These are phyloP conservation scores for Sebastes elongatus DNA, from an alignment of 2,797 vertebrate species.

Conservation along the genomic window DNA sequence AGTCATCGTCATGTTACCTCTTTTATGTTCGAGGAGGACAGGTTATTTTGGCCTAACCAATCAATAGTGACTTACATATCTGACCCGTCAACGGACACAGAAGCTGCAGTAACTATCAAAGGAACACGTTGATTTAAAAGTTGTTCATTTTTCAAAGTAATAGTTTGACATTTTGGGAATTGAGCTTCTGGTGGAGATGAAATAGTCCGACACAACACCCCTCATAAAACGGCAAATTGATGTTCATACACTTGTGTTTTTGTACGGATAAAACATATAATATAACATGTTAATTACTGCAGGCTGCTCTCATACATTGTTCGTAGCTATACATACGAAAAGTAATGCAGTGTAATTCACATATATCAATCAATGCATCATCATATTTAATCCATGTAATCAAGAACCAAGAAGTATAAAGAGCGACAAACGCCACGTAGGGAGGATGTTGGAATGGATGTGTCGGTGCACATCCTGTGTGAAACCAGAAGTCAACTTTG, in stretches of 20 bases:
- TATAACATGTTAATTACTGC: not conserved
- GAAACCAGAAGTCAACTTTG: too few relatives aligned
- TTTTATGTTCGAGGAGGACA: not conserved
- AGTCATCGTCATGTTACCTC: not conserved
- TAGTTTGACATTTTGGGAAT: not conserved
- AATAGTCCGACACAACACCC: not conserved
- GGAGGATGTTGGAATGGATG: too few relatives aligned
- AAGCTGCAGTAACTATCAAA: not conserved
- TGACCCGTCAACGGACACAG: not conserved
- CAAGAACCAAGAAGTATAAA: too few relatives aligned
- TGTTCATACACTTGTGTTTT: not conserved
- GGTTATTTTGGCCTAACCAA: not conserved
- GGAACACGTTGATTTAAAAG: too few relatives aligned
- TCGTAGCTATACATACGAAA: too few relatives aligned
- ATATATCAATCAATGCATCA: too few relatives aligned
- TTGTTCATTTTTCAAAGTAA: too few relatives aligned
- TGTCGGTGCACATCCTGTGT: too few relatives aligned
- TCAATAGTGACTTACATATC: not conserved
- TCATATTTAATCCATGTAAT: too few relatives aligned
- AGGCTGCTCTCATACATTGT: too few relatives aligned
- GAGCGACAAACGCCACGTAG: too few relatives aligned
- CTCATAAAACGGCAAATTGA: not conserved
- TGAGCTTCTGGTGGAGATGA: not conserved
- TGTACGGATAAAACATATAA: not conserved
- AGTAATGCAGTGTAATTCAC: too few relatives aligned